phyloP scores from a whole-genome alignment of 2,888 invertebrate genomes.

The Incurvaria masculella region DNA sequence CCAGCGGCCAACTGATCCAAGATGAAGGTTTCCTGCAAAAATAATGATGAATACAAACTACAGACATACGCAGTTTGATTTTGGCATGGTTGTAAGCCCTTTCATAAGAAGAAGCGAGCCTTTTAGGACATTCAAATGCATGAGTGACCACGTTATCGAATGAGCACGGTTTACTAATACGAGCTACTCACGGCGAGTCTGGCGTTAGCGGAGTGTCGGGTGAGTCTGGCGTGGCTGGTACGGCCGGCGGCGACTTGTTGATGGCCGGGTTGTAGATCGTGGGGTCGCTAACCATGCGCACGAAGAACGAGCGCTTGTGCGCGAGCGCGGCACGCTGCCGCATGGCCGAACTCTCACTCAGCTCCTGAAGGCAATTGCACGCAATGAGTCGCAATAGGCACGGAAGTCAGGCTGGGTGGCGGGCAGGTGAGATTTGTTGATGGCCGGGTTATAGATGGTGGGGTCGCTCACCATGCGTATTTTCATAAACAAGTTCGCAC shows the following conservation, averaged over 20 bases:
- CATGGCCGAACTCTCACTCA: constrained; percentile 70
- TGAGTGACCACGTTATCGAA: too few relatives aligned
- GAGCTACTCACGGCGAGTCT: constrained; percentile 22
- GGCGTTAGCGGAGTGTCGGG: constrained; percentile 42
- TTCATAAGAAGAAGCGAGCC: too few relatives aligned
- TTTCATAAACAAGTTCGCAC: too few relatives aligned
- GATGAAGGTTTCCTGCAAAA: constrained; percentile 67
- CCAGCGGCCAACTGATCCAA: constrained; percentile 93
- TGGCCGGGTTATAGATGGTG: constrained; percentile 92
- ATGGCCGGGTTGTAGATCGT: constrained; percentile 94
- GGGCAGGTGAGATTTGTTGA: constrained; percentile 70
- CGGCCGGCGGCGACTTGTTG: constrained; percentile 67
- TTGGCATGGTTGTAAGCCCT: too few relatives aligned
- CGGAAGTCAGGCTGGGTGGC: too few relatives aligned
- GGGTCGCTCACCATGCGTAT: constrained; percentile 98
- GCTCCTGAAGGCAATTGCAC: constrained; percentile 65
- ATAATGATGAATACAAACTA: too few relatives aligned
- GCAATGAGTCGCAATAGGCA: too few relatives aligned
- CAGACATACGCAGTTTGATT: too few relatives aligned
- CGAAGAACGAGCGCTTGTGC: constrained; percentile 93
- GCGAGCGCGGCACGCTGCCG: constrained; percentile 79
- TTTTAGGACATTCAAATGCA: too few relatives aligned
- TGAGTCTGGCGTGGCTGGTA: constrained; percentile 52
- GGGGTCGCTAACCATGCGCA: constrained; percentile 96
- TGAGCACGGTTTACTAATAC: too few relatives aligned